A percentile compares a stretch with the other conserved stretches of the same genome.
These are phyloP conservation scores for Drosophila repleta DNA, from an alignment of 1,140 invertebrate species.

Conservation along the genomic window DNA sequence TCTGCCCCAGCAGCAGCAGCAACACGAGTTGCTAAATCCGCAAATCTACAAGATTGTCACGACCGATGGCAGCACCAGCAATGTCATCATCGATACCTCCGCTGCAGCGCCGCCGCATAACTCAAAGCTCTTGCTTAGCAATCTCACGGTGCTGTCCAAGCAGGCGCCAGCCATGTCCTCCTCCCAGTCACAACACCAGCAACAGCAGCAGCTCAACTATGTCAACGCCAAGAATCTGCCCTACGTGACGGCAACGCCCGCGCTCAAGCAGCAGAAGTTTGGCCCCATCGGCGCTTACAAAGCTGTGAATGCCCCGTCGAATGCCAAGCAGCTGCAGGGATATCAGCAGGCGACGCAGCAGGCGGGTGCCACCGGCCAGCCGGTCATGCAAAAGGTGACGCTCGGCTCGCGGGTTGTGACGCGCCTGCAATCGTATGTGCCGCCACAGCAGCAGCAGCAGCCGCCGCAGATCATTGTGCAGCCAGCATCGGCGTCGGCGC, in stretches of 20 bases:
- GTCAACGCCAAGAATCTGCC: slow-evolving; percentile 64
- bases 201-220: slow-evolving; percentile 69
- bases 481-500: slow-evolving; percentile 38
- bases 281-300: slow-evolving; percentile 56
- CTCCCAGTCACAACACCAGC: slow-evolving; percentile 52
- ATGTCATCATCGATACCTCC: slow-evolving; percentile 75
- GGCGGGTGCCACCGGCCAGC: slow-evolving; percentile 35
- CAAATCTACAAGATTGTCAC: slow-evolving; percentile 82
- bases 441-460: slow-evolving; percentile 47
- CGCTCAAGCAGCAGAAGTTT: slow-evolving; percentile 66
- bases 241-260: slow-evolving; percentile 66
- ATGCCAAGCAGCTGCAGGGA: slow-evolving; percentile 50
- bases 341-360: slow-evolving; percentile 33
- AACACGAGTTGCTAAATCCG: slow-evolving; percentile 70
- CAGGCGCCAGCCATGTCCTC: slow-evolving; percentile 48
- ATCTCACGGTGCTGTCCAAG: slow-evolving; percentile 80
- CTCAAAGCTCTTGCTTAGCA: slow-evolving; percentile 76
- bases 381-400: slow-evolving; percentile 65
- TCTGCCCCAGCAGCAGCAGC: slow-evolving; percentile 38
- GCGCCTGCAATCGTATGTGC: slow-evolving; percentile 65
- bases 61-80: slow-evolving; percentile 75
- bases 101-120: slow-evolving; percentile 64
- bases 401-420: slow-evolving; percentile 59
- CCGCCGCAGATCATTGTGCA: slow-evolving; percentile 70
- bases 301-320: slow-evolving; percentile 29